A percentile compares a stretch with the other conserved stretches of the same genome.
Conservation (phyloP, 2,888 invertebrate species). For the Ornithoptera priamus region DNA sequence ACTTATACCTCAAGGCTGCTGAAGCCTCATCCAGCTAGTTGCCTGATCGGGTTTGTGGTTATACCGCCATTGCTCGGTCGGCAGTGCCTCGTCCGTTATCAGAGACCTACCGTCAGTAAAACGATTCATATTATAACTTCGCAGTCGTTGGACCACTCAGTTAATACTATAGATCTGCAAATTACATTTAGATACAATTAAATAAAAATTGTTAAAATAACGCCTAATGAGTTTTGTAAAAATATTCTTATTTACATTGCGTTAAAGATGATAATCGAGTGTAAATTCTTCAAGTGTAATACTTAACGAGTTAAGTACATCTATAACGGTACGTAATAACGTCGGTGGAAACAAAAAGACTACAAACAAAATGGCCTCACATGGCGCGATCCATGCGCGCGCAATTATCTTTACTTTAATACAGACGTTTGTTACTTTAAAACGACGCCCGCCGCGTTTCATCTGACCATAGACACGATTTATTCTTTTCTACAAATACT, state of each 20-base stretch:
- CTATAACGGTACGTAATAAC: constrained; percentile 26
- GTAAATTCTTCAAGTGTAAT: not conserved
- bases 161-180: no score
- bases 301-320: constrained; percentile 21
- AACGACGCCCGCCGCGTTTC: not conserved
- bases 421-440: not conserved
- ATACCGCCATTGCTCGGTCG: no score
- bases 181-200: no score
- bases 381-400: constrained; percentile 8
- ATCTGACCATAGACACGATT: not conserved
- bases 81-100: no score
- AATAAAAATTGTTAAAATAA: no score
- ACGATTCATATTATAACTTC: no score
- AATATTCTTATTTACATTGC: not conserved
- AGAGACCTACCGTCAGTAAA: no score
- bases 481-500: no score
- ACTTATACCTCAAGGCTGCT: no score
- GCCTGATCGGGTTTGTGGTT: no score
- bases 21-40: no score
- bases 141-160: no score
- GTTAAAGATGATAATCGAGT: constrained; percentile 1
- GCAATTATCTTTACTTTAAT: constrained; percentile 6
- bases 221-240: not conserved
- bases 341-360: constrained; percentile 24
- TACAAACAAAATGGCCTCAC: constrained; percentile 18